Conservation (phyloP, 1,140 invertebrate species). For the Argopecten irradians region DNA sequence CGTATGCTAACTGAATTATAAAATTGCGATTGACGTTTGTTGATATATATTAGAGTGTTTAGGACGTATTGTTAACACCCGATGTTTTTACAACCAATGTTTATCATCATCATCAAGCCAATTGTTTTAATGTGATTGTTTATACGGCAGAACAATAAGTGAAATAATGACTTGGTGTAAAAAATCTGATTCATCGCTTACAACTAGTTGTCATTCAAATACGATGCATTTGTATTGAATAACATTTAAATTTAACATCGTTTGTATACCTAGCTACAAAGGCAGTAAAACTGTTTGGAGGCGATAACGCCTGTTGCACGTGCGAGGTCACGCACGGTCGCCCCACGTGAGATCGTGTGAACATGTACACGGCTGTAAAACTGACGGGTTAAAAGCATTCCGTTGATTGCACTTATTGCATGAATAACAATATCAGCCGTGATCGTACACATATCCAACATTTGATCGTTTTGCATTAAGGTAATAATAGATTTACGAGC, state of each 20-base stretch:
- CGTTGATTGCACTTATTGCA: background rate
- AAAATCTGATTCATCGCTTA: background rate
- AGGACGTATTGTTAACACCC: too few species aligned
- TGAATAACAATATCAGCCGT: background rate
- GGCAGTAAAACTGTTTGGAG: background rate
- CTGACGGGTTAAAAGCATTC: background rate
- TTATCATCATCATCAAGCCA: background rate
- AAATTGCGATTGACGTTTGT: too few species aligned
- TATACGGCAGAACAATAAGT: background rate
- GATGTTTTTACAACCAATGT: background rate
- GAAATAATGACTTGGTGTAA: background rate
- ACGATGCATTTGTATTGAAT: constrained; percentile 3
- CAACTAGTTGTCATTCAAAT: constrained; percentile 7
- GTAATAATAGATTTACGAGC: background rate
- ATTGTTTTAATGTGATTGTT: background rate
- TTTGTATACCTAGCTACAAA: background rate
- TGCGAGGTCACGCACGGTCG: background rate
- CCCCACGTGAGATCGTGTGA: background rate
- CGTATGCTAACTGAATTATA: too few species aligned
- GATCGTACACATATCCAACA: background rate
- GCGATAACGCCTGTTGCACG: background rate
- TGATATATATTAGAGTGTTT: too few species aligned
- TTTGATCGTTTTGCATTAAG: background rate
- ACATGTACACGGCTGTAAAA: background rate
- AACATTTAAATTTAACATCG: constrained; percentile 13